Base-by-base conservation (phyloP, 2,113 vertebrate genomes). In the Tretioscincus oriximinensis region DNA sequence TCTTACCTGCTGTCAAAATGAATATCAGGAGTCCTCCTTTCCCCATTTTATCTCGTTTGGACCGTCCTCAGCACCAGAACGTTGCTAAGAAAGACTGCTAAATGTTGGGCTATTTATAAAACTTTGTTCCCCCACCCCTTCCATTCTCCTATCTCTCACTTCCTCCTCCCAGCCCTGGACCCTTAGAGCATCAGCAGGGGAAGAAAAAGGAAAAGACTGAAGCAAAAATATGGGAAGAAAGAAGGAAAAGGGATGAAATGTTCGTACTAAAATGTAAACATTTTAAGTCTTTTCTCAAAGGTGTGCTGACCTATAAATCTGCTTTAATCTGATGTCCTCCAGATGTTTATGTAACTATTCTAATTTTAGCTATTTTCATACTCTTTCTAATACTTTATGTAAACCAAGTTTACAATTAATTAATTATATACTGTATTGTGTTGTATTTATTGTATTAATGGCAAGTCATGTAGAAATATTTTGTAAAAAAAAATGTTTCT, bases 1-100 rank as follows among this genome's bases (percentile, higher is more conserved):
- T 1, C 77, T 79, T 71, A 79, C 77, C 77, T 45, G 68, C 77
- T 21, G 18, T 24, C 60, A 79, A 69, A n/a, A 79, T 22, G 29
- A 79, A 20, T 26, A 60, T 70, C 29, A 79, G 31, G n/a, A 70
- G 21, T 45, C 67, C 70, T 26, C 51, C 77, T 45, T 67, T 31
- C 60, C 22, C 77, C 77, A 79, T 79, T 28, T 79, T 21, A n/a
- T 7, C 5, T 1, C 5, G 58, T 7, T 5, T 70, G 31, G 26
- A 26, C 18, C 24, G n/a, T 21, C 49, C 20, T 45, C 51, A 61
- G 29, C 24, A 45, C 51, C 51, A 70, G 66, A 22, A 58, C 20
- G 14, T 69, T 26, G 58, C 51, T 31, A 45, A 61, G 14, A 45
- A 41, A n/a, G 26, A 45, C 24, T 45, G 24, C 41, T 20, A 18